Base-by-base conservation (phyloP, 2,797 vertebrate genomes). In the Neopelma chrysocephalum region DNA sequence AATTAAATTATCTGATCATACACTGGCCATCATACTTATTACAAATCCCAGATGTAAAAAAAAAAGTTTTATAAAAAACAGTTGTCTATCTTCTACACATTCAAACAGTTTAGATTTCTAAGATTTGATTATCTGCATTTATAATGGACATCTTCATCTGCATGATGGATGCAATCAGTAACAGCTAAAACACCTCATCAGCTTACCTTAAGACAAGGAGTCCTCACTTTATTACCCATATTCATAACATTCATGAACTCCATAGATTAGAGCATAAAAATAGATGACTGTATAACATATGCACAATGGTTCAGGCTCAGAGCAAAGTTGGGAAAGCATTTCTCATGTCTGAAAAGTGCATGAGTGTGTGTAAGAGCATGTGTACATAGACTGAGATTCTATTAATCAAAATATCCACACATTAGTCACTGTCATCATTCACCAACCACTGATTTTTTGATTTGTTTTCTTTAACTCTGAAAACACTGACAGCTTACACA, bases 151-250 rank as follows among this genome's bases (percentile, higher is more conserved):
- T 68, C 90, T 96, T 82, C 73, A 58, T 95, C 95, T 96, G 83
- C 82, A 93, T 97, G 88, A 87, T 82, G 38, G 85, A 97, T 96
- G 91, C 48, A 95, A 95, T 95, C 40, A 95, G 48, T 45, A 82
- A 72, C 50, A 73, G 62, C 72, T 92, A 83, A 94, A 96, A 71
- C 71, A 91, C 69, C 48, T 91, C 82, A 96, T 86, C 75, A 94
- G 90, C 19, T 89, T 87, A 86, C 66, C 87, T 96, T 94, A 96
- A 93, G 82, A 94, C 54, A 95, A 96, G 72, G 38, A 95, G 19
- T 65, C n/a, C 36, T 87, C 48, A 27, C 73, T 94, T 94, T 87
- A 93, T 72, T 93, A 82, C 53, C 64, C 56, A 81, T 36, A 90
- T 89, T 73, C 72, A 81, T 75, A 94, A 93, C 72, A 68, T 77